phyloP scores from a whole-genome alignment of 2,113 vertebrate species.

The Clinocottus analis region DNA sequence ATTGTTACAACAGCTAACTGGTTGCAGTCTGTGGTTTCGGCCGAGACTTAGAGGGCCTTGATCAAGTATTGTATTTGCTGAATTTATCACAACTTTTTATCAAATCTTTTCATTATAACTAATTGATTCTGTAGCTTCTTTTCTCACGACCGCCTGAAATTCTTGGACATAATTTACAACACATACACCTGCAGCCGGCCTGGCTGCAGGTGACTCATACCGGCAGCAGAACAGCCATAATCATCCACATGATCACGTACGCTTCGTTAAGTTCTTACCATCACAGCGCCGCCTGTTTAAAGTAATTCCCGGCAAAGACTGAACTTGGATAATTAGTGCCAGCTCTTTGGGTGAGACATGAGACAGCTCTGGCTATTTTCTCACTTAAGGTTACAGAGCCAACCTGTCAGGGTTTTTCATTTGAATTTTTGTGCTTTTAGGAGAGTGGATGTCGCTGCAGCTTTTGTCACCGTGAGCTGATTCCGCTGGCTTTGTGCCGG shows the following conservation, averaged over 20 bases:
- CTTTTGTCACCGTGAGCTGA: conserved; percentile 32
- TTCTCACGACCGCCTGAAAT: not conserved
- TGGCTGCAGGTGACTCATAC: not conserved
- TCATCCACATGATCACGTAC: not conserved
- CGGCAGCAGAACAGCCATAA: not conserved
- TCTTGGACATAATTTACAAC: no score
- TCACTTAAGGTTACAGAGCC: not conserved
- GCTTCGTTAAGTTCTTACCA: not conserved
- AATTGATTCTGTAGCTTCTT: no score
- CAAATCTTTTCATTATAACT: no score
- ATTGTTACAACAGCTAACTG: no score
- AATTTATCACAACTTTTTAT: no score
- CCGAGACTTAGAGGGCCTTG: no score
- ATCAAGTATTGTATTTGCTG: no score
- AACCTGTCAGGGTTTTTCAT: not conserved
- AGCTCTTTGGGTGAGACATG: not conserved
- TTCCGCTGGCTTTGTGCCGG: conserved; percentile 14
- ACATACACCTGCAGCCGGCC: not conserved
- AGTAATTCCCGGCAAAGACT: not conserved
- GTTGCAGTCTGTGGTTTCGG: no score
- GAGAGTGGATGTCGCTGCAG: not conserved
- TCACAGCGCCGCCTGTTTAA: not conserved
- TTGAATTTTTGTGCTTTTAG: not conserved
- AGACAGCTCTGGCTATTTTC: not conserved
- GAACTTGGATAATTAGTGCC: not conserved